Percentiles rank a stretch among this genome's conserved stretches.
Evolutionary conservation across 2,888 invertebrate genomes (phyloP).

Genomic region (Cybosia mesomella): DNA sequence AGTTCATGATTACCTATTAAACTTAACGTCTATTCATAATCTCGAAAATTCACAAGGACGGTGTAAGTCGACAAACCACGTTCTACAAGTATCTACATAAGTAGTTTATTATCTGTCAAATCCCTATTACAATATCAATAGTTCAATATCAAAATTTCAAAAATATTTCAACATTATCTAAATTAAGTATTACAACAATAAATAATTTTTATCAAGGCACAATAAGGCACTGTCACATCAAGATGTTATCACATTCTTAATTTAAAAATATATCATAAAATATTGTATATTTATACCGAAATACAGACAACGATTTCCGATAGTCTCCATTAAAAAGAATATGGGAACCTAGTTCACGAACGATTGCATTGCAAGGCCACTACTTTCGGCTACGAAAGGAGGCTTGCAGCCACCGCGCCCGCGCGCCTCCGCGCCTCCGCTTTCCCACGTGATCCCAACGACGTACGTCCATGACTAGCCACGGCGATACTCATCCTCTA

Average conservation of each 20-base stretch:
- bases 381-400: constrained; percentile 78
- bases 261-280: constrained; percentile 66
- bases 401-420: constrained; percentile 67
- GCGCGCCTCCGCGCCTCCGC: no score
- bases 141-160: constrained; percentile 49
- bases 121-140: constrained; percentile 71
- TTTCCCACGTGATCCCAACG: constrained; percentile 2
- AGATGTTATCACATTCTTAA: constrained; percentile 85
- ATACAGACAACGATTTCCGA: constrained; percentile 71
- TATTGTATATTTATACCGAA: constrained; percentile 57
- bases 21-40: constrained; percentile 81
- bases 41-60: constrained; percentile 87
- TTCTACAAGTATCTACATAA: constrained; percentile 70
- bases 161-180: constrained; percentile 41
- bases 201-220: constrained; percentile 83
- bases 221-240: constrained; percentile 84
- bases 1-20: constrained; percentile 76
- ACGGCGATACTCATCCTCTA: constrained; percentile 63
- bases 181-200: constrained; percentile 82
- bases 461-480: constrained; percentile 64
- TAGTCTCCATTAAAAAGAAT: constrained; percentile 77
- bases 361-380: constrained; percentile 68
- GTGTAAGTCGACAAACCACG: constrained; percentile 84
- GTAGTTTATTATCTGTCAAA: constrained; percentile 74
- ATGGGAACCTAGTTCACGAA: constrained; percentile 73